A percentile compares a stretch with the other conserved stretches of the same genome.
These are phyloP conservation scores for Heterodera filipjevi DNA, from an alignment of 2,888 invertebrate genomes.

Conservation along the genomic window DNA sequence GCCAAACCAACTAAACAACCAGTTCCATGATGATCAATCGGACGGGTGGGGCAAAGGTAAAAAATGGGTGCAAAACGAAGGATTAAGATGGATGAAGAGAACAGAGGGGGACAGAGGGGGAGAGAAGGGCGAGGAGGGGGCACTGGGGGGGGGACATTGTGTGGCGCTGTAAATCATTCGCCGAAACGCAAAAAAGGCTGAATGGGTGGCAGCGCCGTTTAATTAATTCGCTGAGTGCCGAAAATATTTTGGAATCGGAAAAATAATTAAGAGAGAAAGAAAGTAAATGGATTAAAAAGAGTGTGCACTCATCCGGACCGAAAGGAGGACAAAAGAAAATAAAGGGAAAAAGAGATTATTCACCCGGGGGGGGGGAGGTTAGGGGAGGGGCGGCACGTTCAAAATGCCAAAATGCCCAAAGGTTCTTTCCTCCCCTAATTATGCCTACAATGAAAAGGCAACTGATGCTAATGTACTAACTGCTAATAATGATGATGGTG, in stretches of 20 bases:
- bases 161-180: constrained; percentile 1
- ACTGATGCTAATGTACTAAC: too few relatives aligned
- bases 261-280: too few relatives aligned
- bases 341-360: neutral
- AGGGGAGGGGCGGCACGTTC: neutral
- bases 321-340: neutral
- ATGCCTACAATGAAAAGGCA: neutral
- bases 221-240: neutral
- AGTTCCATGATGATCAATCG: neutral
- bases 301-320: neutral
- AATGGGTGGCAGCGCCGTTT: neutral
- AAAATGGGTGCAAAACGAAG: neutral
- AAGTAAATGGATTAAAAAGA: constrained; percentile 13
- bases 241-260: too few relatives aligned
- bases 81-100: neutral
- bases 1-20: neutral
- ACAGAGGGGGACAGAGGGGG: neutral
- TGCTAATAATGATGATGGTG: neutral
- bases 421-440: neutral
- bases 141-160: neutral
- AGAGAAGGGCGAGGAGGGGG: neutral
- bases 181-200: neutral
- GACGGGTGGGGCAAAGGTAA: constrained; percentile 8
- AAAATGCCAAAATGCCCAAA: neutral
- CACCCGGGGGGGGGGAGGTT: too few relatives aligned